These are phyloP conservation scores for Allobates femoralis DNA, from an alignment of 2,797 vertebrate genomes.

Conservation along the genomic window DNA sequence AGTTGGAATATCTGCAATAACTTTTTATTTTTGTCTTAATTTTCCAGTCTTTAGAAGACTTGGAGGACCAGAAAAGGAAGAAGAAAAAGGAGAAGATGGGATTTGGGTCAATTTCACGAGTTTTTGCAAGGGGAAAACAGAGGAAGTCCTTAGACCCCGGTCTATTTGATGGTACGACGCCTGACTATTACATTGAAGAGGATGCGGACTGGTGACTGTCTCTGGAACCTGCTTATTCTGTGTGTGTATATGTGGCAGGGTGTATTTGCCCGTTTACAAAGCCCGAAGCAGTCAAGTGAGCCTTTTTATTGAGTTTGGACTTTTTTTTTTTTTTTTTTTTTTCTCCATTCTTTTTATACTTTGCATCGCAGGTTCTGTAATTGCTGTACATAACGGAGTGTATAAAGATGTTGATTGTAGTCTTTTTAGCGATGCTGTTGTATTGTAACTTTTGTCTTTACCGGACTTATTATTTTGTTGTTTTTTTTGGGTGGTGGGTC, in stretches of 20 bases:
- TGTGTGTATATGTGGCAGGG: constrained; percentile 53
- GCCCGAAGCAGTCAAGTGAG: constrained; percentile 68
- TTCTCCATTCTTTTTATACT: constrained; percentile 3
- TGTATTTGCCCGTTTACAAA: constrained; percentile 59
- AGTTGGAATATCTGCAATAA: not conserved
- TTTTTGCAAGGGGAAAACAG: constrained; percentile 94
- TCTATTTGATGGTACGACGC: constrained; percentile 94
- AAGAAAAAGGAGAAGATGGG: constrained; percentile 99
- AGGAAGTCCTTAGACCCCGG: constrained; percentile 96
- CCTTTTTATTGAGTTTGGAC: constrained; percentile 47
- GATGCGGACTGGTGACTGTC: constrained; percentile 94
- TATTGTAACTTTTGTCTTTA: constrained; percentile 79
- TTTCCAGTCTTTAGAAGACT: constrained; percentile 94
- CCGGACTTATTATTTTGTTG: constrained; percentile 63
- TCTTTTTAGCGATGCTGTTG: constrained; percentile 77
- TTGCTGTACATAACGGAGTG: constrained; percentile 82
- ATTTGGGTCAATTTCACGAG: constrained; percentile 94
- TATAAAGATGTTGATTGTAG: constrained; percentile 83
- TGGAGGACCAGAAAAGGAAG: constrained; percentile 98
- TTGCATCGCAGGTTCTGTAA: constrained; percentile 75
- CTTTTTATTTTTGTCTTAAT: not conserved
- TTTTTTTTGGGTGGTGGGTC: constrained; percentile 10
- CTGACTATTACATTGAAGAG: constrained; percentile 98
- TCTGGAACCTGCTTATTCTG: constrained; percentile 32
- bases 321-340: constrained; percentile 27